Percentiles rank a stretch among this genome's conserved stretches.
Conservation (phyloP, 2,113 vertebrate genomes). For the Mormyrus iriodes region DNA sequence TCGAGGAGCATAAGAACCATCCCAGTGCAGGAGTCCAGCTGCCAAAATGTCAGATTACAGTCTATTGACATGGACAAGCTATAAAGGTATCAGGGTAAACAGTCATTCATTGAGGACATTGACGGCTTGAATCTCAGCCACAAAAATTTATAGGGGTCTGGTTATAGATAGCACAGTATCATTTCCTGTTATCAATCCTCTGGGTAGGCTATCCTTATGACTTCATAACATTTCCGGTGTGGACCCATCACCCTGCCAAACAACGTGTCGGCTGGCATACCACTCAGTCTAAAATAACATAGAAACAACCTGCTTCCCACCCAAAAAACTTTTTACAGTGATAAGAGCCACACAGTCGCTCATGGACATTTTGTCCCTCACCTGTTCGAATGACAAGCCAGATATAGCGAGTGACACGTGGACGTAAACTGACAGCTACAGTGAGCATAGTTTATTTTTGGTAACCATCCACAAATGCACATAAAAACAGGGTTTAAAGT, state of each 20-base stretch:
- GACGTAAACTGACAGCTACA: not conserved
- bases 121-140: conserved; percentile 3
- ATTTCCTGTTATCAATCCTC: conserved; percentile 14
- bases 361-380: not conserved
- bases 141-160: conserved; percentile 12
- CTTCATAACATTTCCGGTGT: conserved; percentile 18
- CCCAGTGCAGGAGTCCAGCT: not conserved
- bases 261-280: no score
- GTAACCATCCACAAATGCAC: not conserved
- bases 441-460: not conserved
- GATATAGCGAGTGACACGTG: not conserved
- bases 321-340: not conserved
- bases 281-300: not conserved
- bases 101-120: not conserved
- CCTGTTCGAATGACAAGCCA: not conserved
- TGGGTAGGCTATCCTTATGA: not conserved
- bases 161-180: conserved; percentile 15
- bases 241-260: not conserved
- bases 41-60: conserved; percentile 14
- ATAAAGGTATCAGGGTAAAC: not conserved
- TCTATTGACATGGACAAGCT: conserved; percentile 8
- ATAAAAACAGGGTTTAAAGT: not conserved
- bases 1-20: not conserved
- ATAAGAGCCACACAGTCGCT: not conserved
- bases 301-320: not conserved